Conservation (phyloP, 2,797 vertebrate species). For the Acipenser ruthenus region DNA sequence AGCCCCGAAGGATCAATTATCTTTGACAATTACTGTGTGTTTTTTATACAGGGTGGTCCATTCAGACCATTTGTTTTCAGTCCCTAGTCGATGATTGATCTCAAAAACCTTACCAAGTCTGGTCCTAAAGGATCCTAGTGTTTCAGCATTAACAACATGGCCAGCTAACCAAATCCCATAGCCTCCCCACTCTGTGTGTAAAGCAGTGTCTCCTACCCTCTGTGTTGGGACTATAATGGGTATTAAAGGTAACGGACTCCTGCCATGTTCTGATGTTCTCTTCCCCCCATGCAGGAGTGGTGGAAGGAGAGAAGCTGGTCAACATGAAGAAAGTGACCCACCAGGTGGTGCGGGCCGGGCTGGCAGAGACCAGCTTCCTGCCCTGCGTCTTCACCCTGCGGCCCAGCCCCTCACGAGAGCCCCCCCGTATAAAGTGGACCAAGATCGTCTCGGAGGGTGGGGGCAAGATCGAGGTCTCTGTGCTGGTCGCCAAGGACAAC, state of each 20-base stretch:
- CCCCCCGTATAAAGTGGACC: slow-evolving; percentile 90
- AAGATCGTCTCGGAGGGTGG: slow-evolving; percentile 75
- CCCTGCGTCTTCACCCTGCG: slow-evolving; percentile 80
- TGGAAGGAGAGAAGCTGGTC: slow-evolving; percentile 63
- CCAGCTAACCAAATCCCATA: neutral
- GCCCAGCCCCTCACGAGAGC: slow-evolving; percentile 53
- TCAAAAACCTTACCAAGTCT: neutral
- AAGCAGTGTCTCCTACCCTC: too few species aligned
- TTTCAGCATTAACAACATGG: neutral
- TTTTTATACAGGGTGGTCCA: too few species aligned
- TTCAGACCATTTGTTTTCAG: too few species aligned
- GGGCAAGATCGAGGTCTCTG: slow-evolving; percentile 69
- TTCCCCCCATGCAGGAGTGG: slow-evolving; percentile 42
- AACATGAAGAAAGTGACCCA: slow-evolving; percentile 79
- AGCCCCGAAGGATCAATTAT: too few species aligned
- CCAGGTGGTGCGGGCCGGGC: slow-evolving; percentile 57
- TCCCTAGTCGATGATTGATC: neutral
- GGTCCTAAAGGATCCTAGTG: neutral
- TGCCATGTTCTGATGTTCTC: neutral
- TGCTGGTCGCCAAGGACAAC: slow-evolving; percentile 89
- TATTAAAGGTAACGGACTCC: too few species aligned
- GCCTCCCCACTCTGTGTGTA: too few species aligned
- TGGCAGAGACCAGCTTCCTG: slow-evolving; percentile 77
- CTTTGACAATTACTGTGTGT: too few species aligned
- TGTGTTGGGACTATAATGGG: neutral